Evolutionary conservation across 2,888 invertebrate species (phyloP).

Genomic region (Neoitamus cyanurus): DNA sequence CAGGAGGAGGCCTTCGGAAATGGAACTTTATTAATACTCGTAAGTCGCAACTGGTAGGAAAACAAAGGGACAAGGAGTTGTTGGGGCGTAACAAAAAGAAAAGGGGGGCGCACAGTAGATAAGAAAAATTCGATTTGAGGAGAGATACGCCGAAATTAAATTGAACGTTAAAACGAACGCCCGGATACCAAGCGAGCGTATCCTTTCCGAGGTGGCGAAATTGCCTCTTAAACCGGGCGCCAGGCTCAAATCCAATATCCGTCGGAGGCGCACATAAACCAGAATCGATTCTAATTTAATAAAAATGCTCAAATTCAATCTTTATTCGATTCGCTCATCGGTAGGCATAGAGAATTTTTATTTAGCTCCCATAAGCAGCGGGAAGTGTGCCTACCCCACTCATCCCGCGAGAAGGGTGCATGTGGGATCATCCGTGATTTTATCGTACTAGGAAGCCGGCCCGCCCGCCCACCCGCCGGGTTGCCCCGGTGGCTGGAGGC

Average conservation of each 20-base stretch:
- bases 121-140: slow-evolving; percentile 38
- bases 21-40: background rate
- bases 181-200: background rate
- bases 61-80: background rate
- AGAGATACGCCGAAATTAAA: slow-evolving; percentile 2
- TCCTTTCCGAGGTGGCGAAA: slow-evolving; percentile 7
- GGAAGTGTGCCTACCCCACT: background rate
- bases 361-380: background rate
- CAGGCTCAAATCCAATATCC: slow-evolving; percentile 24
- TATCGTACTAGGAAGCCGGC: background rate
- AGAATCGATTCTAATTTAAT: slow-evolving; percentile 38
- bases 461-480: background rate
- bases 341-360: slow-evolving; percentile 13
- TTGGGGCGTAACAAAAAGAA: slow-evolving; percentile 7
- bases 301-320: slow-evolving; percentile 37
- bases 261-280: slow-evolving; percentile 4
- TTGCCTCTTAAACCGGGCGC: slow-evolving; percentile 23
- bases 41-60: background rate
- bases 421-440: background rate
- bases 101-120: background rate
- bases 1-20: background rate
- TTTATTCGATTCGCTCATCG: slow-evolving; percentile 17
- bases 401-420: background rate
- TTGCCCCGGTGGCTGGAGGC: background rate
- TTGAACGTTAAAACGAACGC: slow-evolving; percentile 32